Conservation (phyloP, 2,888 invertebrate genomes). For the Drosophila seclusa region DNA sequence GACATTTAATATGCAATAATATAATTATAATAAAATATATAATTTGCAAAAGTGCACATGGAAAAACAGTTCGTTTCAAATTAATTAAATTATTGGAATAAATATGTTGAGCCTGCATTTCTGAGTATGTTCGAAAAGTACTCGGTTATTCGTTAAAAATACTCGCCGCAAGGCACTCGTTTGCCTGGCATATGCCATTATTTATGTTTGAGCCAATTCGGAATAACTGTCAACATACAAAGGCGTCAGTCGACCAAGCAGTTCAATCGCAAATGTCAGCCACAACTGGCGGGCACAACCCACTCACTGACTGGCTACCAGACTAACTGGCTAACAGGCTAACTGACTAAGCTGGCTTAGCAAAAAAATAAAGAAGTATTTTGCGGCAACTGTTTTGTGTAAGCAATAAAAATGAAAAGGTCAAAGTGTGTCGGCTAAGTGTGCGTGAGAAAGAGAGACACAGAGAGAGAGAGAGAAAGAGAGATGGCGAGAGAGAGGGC, state of each 20-base stretch:
- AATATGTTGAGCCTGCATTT: neutral
- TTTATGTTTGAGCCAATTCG: slow-evolving; percentile 4
- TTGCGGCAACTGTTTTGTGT: slow-evolving; percentile 29
- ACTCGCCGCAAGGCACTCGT: neutral
- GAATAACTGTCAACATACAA: slow-evolving; percentile 11
- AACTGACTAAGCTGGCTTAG: slow-evolving; percentile 11
- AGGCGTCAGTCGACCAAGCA: slow-evolving; percentile 27
- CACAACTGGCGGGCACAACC: slow-evolving; percentile 50
- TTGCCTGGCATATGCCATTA: neutral
- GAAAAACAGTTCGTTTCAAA: neutral
- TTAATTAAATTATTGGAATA: neutral
- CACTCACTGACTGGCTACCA: slow-evolving; percentile 25
- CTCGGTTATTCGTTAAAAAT: neutral
- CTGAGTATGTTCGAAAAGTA: neutral
- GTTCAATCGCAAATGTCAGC: slow-evolving; percentile 53
- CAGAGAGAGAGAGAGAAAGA: neutral
- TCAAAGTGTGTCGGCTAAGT: slow-evolving; percentile 26
- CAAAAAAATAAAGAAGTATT: neutral
- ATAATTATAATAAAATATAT: neutral
- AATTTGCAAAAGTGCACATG: neutral
- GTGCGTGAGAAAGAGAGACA: neutral
- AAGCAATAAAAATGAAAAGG: slow-evolving; percentile 37
- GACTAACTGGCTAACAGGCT: slow-evolving; percentile 5
- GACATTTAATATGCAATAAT: too few species aligned
- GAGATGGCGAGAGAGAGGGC: neutral